Evolutionary conservation across 2,888 invertebrate genomes (phyloP).

Genomic region (Aleiodes leptofemur): DNA sequence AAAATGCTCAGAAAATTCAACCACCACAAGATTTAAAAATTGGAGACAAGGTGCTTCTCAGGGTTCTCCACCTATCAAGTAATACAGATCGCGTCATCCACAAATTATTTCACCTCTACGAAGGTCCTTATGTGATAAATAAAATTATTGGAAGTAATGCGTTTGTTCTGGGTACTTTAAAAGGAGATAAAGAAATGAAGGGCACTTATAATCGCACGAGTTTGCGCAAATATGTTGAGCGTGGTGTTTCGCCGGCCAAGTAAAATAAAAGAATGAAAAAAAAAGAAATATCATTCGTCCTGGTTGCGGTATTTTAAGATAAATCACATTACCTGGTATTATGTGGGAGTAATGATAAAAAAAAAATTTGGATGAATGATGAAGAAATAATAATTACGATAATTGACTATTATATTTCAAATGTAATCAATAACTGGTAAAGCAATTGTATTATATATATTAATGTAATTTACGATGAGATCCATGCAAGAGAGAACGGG

Average conservation of each 20-base stretch:
- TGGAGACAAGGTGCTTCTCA: constrained; percentile 29
- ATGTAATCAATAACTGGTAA: too few relatives aligned
- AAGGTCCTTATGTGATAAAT: constrained; percentile 33
- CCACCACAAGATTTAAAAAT: background rate
- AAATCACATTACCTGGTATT: too few relatives aligned
- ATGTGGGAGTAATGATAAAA: too few relatives aligned
- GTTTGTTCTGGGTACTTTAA: constrained; percentile 4
- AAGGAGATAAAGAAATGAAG: background rate
- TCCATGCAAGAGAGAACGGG: too few relatives aligned
- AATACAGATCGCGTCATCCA: background rate
- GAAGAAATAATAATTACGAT: too few relatives aligned
- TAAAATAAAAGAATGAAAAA: too few relatives aligned
- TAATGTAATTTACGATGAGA: too few relatives aligned
- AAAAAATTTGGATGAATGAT: too few relatives aligned
- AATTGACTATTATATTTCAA: too few relatives aligned
- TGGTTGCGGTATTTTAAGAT: too few relatives aligned
- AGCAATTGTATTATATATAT: too few relatives aligned
- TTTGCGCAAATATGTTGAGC: constrained; percentile 19
- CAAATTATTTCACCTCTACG: constrained; percentile 41
- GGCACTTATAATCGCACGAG: constrained; percentile 38
- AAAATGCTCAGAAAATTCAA: background rate
- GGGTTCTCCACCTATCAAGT: constrained; percentile 29
- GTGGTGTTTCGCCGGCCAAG: background rate
- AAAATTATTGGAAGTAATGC: constrained; percentile 28
- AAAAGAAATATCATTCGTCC: too few relatives aligned